Percentiles rank a stretch among this genome's conserved stretches.
These are phyloP conservation scores for Xenops minutus DNA, from an alignment of 2,797 vertebrate species.

Conservation along the genomic window DNA sequence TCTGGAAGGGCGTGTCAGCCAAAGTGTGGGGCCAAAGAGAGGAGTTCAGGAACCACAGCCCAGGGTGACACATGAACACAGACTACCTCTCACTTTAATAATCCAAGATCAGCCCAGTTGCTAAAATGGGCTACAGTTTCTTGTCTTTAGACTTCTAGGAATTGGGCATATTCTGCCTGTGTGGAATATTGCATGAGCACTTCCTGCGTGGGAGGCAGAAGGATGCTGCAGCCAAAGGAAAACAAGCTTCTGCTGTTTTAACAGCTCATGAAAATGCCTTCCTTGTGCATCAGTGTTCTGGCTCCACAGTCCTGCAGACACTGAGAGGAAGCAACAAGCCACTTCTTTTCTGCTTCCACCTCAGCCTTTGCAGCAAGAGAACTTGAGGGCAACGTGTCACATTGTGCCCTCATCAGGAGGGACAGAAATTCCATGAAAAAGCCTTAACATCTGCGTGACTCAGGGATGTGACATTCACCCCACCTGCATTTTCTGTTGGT, in stretches of 20 bases:
- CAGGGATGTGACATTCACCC: not conserved
- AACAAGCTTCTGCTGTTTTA: constrained; percentile 50
- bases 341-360: not conserved
- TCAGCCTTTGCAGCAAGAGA: not conserved
- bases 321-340: not conserved
- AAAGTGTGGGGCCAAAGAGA: not conserved
- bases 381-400: not conserved
- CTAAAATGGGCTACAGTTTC: constrained; percentile 1
- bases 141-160: constrained; percentile 56
- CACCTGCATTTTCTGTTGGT: not conserved
- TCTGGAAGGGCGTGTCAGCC: not conserved
- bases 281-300: constrained; percentile 54
- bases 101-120: not conserved
- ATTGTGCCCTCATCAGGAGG: not conserved
- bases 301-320: not conserved
- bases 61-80: not conserved
- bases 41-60: not conserved
- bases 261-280: constrained; percentile 55
- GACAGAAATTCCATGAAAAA: not conserved
- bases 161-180: not conserved
- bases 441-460: not conserved
- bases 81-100: not conserved
- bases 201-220: constrained; percentile 52
- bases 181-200: constrained; percentile 24
- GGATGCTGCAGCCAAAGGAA: constrained; percentile 40